These are phyloP conservation scores for Drosophila nigrodunni DNA, from an alignment of 1,140 invertebrate species.

Conservation along the genomic window DNA sequence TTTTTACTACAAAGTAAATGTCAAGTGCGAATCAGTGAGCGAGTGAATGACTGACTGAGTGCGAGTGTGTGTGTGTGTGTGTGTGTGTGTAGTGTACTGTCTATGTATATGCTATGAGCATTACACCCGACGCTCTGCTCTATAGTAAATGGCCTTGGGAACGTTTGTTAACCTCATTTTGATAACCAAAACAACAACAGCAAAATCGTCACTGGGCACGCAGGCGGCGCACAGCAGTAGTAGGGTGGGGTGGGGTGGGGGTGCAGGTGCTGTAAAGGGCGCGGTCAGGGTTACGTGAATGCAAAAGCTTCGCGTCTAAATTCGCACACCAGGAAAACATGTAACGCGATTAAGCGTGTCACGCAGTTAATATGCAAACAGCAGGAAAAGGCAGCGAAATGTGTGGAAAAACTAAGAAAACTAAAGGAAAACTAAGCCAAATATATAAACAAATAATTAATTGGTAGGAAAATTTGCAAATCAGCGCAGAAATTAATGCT, in stretches of 20 bases:
- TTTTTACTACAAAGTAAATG: slow-evolving; percentile 79
- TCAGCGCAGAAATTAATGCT: too few species aligned
- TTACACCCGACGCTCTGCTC: slow-evolving; percentile 40
- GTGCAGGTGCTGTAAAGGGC: slow-evolving; percentile 25
- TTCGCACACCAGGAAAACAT: slow-evolving; percentile 37
- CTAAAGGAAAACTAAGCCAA: slow-evolving; percentile 14
- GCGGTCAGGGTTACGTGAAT: slow-evolving; percentile 47
- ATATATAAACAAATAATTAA: slow-evolving; percentile 34
- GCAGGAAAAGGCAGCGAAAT: slow-evolving; percentile 3
- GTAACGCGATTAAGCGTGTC: slow-evolving; percentile 43
- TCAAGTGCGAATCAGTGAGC: slow-evolving; percentile 75
- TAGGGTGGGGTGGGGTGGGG: not conserved
- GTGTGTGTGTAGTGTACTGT: slow-evolving; percentile 37
- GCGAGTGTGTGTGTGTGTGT: slow-evolving; percentile 28
- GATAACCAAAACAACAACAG: slow-evolving; percentile 62
- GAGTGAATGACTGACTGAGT: slow-evolving; percentile 41
- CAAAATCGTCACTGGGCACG: slow-evolving; percentile 69
- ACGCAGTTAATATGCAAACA: slow-evolving; percentile 48
- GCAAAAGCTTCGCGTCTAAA: slow-evolving; percentile 22
- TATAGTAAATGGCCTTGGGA: slow-evolving; percentile 78
- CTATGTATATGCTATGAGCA: slow-evolving; percentile 48
- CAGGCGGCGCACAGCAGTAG: slow-evolving; percentile 24
- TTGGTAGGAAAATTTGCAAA: not conserved
- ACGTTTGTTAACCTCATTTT: slow-evolving; percentile 81
- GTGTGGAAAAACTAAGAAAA: slow-evolving; percentile 15